Evolutionary conservation across 2,113 vertebrate genomes (phyloP), one percentile per base, ranked within the genome.

Genomic region (Hystrix cristata): DNA sequence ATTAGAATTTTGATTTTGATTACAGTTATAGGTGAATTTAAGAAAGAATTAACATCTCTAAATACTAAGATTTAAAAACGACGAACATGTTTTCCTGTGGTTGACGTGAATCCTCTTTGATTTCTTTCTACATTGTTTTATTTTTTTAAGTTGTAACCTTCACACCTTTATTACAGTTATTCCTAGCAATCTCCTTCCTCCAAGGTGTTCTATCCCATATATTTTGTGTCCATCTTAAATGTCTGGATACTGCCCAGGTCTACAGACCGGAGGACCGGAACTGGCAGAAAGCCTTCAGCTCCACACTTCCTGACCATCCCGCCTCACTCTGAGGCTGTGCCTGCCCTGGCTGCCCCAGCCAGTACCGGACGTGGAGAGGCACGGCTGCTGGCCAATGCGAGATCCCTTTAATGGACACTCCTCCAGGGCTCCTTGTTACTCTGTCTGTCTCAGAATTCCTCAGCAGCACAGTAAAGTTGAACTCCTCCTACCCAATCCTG

Each of bases 11-110:
- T 85, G 79, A 81, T 29, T 88, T 7, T 16, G 23, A 69, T 76
- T 64, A 34, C 2, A 84, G n/a, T 12, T 93, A 10, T 5, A 74
- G 72, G 57, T 71, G 13, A 72, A 34, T 74, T 18, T 83, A 69
- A 59, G 53, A 69, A 87, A 87, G 55, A 87, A 72, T 0, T 23
- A 11, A 46, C 23, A 60, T 92, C 31, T 94, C 67, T 92, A 87
- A 78, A 65, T 55, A 65, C 78, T 87, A 83, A 94, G 29, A 72
- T 72, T 92, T 95, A 62, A 67, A 79, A 92, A 72, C 27, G 23
- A 69, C 43, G 8, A 53, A 23, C 0, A 19, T 57, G 51, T 85
- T 97, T 92, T 89, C 19, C 18, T 93, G 55, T 14, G 19, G 9
- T 60, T 92, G 25, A 91, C 86, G 93, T 91, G 71, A 16, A 8